These are phyloP conservation scores for Drosophila kurseongensis DNA, from an alignment of 1,140 invertebrate species.

Conservation along the genomic window DNA sequence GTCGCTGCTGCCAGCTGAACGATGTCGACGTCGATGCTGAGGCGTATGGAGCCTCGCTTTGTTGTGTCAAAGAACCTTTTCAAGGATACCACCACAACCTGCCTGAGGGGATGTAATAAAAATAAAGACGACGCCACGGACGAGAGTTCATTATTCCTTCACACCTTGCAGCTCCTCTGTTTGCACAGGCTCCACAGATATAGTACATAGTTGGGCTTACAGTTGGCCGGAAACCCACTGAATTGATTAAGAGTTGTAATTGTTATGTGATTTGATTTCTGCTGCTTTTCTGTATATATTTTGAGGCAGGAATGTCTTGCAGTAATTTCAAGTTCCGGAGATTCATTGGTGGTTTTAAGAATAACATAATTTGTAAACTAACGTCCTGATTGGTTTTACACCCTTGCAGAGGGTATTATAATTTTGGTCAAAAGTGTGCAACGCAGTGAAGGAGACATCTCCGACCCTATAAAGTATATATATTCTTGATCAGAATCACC, in stretches of 20 bases:
- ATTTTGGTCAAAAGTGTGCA: too few species aligned
- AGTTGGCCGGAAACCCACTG: background rate
- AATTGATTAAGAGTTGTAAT: constrained; percentile 1
- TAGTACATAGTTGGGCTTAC: background rate
- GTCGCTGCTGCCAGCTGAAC: constrained; percentile 31
- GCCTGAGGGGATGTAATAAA: constrained; percentile 45
- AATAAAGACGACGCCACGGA: constrained; percentile 22
- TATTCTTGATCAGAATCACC: too few species aligned
- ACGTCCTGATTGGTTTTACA: too few species aligned
- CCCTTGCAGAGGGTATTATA: too few species aligned
- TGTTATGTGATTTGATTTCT: background rate
- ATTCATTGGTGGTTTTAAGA: background rate
- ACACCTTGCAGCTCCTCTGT: constrained; percentile 14
- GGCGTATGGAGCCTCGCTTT: constrained; percentile 33
- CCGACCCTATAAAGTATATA: too few species aligned
- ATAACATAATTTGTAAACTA: background rate
- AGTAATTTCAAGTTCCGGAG: too few species aligned
- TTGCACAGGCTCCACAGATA: background rate
- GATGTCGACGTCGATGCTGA: constrained; percentile 21
- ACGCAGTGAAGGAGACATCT: too few species aligned
- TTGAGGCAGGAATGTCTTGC: too few species aligned
- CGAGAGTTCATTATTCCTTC: constrained; percentile 20
- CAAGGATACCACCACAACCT: constrained; percentile 67
- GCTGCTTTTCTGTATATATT: too few species aligned
- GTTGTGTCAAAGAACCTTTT: constrained; percentile 78